A percentile compares a stretch with the other conserved stretches of the same genome.
These are phyloP conservation scores for Parasteatoda lunata DNA, from an alignment of 2,888 invertebrate genomes.

Conservation along the genomic window DNA sequence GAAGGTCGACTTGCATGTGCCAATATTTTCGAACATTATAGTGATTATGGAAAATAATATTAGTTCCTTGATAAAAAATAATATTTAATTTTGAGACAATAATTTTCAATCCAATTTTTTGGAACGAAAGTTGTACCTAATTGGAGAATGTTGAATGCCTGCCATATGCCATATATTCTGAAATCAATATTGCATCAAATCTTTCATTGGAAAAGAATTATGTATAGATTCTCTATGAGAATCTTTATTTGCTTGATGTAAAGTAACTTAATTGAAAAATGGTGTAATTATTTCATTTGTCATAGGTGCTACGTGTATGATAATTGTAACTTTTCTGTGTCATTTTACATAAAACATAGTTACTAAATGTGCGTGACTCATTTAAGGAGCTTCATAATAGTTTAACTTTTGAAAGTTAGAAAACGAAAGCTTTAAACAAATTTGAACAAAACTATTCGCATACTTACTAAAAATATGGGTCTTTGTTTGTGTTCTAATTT, in stretches of 20 bases:
- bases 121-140: conserved; percentile 8
- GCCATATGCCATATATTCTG: conserved; percentile 25
- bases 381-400: no score
- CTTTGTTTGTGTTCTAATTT: no score
- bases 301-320: conserved; percentile 19
- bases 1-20: conserved; percentile 88
- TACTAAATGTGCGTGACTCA: no score
- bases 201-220: conserved; percentile 36
- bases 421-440: no score
- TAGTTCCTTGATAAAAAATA: conserved; percentile 6
- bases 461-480: no score
- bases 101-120: conserved; percentile 16
- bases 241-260: conserved; percentile 1
- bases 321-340: conserved; percentile 41
- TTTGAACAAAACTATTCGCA: no score
- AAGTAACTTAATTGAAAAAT: neutral
- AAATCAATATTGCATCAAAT: conserved; percentile 29
- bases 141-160: conserved; percentile 23
- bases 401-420: no score
- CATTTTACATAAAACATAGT: conserved; percentile 1
- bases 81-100: conserved; percentile 1
- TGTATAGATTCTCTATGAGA: conserved; percentile 47
- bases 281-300: conserved; percentile 4
- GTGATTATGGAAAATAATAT: conserved; percentile 64
- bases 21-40: conserved; percentile 79